A percentile compares a stretch with the other conserved stretches of the same genome.
phyloP scores from a whole-genome alignment of 2,888 invertebrate species.

The Parnassius mnemosyne region DNA sequence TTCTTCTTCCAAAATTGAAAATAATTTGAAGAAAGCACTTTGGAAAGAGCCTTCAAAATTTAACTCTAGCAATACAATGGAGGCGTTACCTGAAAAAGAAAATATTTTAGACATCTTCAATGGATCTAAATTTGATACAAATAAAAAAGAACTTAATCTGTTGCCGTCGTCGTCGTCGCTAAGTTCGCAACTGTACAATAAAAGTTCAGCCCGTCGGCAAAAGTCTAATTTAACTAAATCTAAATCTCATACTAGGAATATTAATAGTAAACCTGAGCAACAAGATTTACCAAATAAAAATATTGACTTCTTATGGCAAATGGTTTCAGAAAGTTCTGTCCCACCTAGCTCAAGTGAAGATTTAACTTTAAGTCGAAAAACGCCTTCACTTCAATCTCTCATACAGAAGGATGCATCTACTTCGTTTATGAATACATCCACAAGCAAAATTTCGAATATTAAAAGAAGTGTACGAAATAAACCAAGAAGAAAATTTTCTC shows the following conservation, averaged over 20 bases:
- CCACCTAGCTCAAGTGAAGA: conserved; percentile 56
- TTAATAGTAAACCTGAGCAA: conserved; percentile 50
- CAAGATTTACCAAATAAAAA: conserved; percentile 67
- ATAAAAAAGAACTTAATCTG: conserved; percentile 49
- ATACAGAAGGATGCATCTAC: conserved; percentile 63
- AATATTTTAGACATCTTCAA: conserved; percentile 51
- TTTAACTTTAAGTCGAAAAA: conserved; percentile 57
- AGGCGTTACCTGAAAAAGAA: conserved; percentile 67
- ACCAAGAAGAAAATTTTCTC: conserved; percentile 80
- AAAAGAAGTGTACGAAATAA: conserved; percentile 64
- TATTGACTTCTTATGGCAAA: conserved; percentile 69
- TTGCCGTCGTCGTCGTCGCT: conserved; percentile 37
- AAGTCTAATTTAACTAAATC: conserved; percentile 45
- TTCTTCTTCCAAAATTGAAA: conserved; percentile 55
- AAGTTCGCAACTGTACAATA: conserved; percentile 39
- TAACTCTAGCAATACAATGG: conserved; percentile 67
- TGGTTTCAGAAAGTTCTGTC: conserved; percentile 64
- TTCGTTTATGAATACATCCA: conserved; percentile 42
- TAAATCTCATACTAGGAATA: conserved; percentile 52
- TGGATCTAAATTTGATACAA: conserved; percentile 51
- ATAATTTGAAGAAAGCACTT: conserved; percentile 61
- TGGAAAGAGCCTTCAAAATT: conserved; percentile 76
- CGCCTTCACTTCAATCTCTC: conserved; percentile 70
- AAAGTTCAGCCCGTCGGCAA: conserved; percentile 50
- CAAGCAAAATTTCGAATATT: conserved; percentile 57